phyloP scores from a whole-genome alignment of 2,797 vertebrate genomes.

The Simalia tracyae region DNA sequence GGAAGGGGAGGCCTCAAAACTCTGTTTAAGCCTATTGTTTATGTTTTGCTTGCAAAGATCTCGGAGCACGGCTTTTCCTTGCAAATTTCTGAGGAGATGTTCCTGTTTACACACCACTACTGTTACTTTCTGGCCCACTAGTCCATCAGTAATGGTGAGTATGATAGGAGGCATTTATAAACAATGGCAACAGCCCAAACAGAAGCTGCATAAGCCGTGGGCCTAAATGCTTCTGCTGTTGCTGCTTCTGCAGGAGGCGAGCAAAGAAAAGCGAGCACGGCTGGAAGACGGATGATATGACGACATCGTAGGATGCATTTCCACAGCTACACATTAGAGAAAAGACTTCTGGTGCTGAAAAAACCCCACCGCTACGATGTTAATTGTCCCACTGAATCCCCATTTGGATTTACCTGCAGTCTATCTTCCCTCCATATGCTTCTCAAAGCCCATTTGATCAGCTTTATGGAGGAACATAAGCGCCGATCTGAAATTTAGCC shows the following conservation, averaged over 20 bases:
- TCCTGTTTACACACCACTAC: too few species aligned
- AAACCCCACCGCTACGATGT: neutral
- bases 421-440: neutral
- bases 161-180: conserved; percentile 1
- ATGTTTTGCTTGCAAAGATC: neutral
- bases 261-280: too few species aligned
- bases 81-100: neutral
- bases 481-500: neutral
- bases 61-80: neutral
- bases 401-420: neutral
- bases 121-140: neutral
- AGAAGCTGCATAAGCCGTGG: neutral
- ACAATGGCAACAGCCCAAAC: neutral
- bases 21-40: neutral
- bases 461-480: neutral
- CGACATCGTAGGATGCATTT: neutral
- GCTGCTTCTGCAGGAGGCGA: neutral
- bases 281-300: neutral
- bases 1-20: neutral
- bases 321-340: neutral
- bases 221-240: neutral
- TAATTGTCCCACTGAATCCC: neutral
- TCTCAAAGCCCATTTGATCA: neutral
- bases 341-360: neutral
- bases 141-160: neutral